phyloP scores from a whole-genome alignment of 1,140 invertebrate species.

The Tetragnatha versicolor region DNA sequence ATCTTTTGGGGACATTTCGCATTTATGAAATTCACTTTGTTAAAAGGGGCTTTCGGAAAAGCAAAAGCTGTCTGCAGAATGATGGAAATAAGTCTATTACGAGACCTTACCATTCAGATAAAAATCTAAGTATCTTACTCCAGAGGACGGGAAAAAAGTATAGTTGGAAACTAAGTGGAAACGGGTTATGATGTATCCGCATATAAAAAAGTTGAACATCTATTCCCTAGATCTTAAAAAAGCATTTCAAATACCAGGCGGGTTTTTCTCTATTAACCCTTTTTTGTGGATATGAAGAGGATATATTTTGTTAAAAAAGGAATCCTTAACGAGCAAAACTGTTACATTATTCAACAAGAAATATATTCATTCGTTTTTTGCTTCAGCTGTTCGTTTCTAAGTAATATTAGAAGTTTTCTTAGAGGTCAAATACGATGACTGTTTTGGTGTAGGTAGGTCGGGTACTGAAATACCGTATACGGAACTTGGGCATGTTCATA shows the following conservation, averaged over 20 bases:
- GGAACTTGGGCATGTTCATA: too few species aligned
- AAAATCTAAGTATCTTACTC: neutral
- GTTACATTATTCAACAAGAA: slow-evolving; percentile 15
- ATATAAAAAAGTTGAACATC: slow-evolving; percentile 7
- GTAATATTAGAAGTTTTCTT: too few species aligned
- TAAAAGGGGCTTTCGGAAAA: neutral
- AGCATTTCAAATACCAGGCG: slow-evolving; percentile 17
- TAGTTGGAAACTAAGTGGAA: neutral
- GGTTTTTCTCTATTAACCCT: slow-evolving; percentile 11
- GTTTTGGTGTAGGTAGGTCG: too few species aligned
- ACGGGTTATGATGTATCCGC: neutral
- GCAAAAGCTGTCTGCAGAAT: neutral
- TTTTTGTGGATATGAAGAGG: neutral
- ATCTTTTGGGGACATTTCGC: neutral
- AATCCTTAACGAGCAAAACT: slow-evolving; percentile 8
- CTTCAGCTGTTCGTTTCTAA: too few species aligned
- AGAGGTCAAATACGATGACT: too few species aligned
- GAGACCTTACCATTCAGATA: neutral
- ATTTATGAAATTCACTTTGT: slow-evolving; percentile 19
- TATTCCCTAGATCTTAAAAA: slow-evolving; percentile 13
- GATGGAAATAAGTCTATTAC: slow-evolving; percentile 5
- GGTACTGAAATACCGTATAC: too few species aligned
- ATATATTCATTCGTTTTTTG: slow-evolving; percentile 9
- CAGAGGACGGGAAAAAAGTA: neutral
- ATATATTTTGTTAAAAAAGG: slow-evolving; percentile 14